phyloP scores from a whole-genome alignment of 1,140 invertebrate genomes.

The Pseudomyrmex cubaensis region DNA sequence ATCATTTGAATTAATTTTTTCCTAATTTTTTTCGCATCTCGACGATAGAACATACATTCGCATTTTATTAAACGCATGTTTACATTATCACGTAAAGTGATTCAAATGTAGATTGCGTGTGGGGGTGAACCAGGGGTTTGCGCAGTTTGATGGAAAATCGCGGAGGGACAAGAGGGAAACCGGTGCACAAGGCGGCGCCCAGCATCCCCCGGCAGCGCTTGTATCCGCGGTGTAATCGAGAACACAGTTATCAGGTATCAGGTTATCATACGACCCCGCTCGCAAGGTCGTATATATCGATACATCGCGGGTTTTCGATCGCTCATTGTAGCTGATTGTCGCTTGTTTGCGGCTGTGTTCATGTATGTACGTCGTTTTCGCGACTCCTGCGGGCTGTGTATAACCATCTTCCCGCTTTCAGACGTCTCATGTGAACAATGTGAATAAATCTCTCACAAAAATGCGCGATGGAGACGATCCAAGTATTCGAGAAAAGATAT shows the following conservation, averaged over 20 bases:
- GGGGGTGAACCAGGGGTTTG: too few species aligned
- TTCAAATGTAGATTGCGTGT: too few species aligned
- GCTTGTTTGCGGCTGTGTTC: too few species aligned
- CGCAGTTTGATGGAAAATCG: too few species aligned
- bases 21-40: too few species aligned
- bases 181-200: slow-evolving; percentile 74
- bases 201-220: slow-evolving; percentile 85
- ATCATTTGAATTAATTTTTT: too few species aligned
- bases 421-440: too few species aligned
- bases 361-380: too few species aligned
- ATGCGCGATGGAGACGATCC: slow-evolving; percentile 35
- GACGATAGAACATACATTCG: too few species aligned
- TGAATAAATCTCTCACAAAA: background rate
- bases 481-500: too few species aligned
- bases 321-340: background rate
- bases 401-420: background rate
- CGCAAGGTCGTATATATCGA: slow-evolving; percentile 40
- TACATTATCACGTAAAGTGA: too few species aligned
- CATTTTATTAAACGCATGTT: too few species aligned
- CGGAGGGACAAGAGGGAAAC: slow-evolving; percentile 72
- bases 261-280: slow-evolving; percentile 55
- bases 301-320: background rate
- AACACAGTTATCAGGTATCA: background rate
- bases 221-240: slow-evolving; percentile 60
- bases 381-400: background rate